These are phyloP conservation scores for Drosophila virilis DNA, from an alignment of 1,140 invertebrate genomes.

Conservation along the genomic window DNA sequence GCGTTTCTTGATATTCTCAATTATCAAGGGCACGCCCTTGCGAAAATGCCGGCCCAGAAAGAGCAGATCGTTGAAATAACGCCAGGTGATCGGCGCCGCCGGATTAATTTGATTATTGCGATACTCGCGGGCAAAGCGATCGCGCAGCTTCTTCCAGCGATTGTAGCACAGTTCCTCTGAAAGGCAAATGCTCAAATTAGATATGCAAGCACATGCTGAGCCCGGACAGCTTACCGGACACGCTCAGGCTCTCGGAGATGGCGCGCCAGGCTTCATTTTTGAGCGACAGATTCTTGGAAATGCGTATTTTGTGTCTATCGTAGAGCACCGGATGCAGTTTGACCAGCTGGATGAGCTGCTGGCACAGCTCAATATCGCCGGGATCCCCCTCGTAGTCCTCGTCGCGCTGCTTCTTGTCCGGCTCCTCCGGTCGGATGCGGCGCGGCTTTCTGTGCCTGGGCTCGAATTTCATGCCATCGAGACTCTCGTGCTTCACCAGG, in stretches of 20 bases:
- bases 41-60: conserved; percentile 71
- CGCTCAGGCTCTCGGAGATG: conserved; percentile 65
- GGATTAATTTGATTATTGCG: conserved; percentile 68
- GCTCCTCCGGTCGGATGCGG: conserved; percentile 18
- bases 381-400: conserved; percentile 40
- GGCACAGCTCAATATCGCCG: conserved; percentile 57
- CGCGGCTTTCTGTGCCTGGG: conserved; percentile 51
- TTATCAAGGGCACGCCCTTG: conserved; percentile 65
- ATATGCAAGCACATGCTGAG: neutral
- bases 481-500: conserved; percentile 50
- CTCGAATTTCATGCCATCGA: conserved; percentile 65
- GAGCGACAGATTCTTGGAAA: conserved; percentile 74
- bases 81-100: conserved; percentile 58
- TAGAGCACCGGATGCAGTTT: conserved; percentile 73
- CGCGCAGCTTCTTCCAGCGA: conserved; percentile 77
- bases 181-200: neutral
- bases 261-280: conserved; percentile 74
- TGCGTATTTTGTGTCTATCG: conserved; percentile 69
- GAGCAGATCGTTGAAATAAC: conserved; percentile 66
- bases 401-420: conserved; percentile 30
- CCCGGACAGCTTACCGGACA: conserved; percentile 50
- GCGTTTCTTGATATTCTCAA: conserved; percentile 65
- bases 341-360: conserved; percentile 69
- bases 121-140: conserved; percentile 77
- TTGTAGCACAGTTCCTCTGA: conserved; percentile 74